phyloP scores from a whole-genome alignment of 2,113 vertebrate genomes.

The Pristiophorus japonicus region DNA sequence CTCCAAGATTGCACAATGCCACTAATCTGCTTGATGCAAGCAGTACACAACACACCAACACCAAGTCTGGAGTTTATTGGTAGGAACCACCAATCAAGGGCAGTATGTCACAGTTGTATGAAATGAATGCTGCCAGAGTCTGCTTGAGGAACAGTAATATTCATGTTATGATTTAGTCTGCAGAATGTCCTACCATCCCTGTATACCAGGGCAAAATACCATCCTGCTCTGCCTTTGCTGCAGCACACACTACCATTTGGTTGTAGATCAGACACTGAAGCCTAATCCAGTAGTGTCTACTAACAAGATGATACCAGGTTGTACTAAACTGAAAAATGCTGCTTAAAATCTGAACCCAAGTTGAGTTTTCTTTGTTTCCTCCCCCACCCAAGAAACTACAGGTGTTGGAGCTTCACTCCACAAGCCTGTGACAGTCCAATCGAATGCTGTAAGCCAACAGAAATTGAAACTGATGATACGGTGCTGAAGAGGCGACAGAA shows the following conservation, averaged over 20 bases:
- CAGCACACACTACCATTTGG: too few relatives aligned
- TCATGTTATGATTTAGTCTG: background rate
- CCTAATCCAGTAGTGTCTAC: background rate
- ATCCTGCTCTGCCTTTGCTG: background rate
- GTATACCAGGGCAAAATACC: background rate
- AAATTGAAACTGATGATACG: constrained; percentile 60
- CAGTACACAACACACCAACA: background rate
- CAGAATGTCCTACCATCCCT: background rate
- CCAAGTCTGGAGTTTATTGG: background rate
- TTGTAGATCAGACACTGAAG: background rate
- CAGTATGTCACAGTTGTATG: background rate
- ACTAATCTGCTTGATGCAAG: background rate
- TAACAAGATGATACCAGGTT: background rate
- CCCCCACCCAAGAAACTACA: background rate
- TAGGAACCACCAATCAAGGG: background rate
- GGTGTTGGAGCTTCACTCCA: background rate
- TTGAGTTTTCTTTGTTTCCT: background rate
- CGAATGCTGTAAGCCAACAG: background rate
- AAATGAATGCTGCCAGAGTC: background rate
- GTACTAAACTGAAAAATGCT: background rate
- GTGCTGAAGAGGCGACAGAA: constrained; percentile 68
- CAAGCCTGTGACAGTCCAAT: background rate
- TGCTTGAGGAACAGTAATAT: background rate
- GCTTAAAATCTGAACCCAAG: background rate
- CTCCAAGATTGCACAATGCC: background rate